Percentiles rank a stretch among this genome's conserved stretches.
Evolutionary conservation across 2,888 invertebrate species (phyloP).

Genomic region (Phyllotreta cruciferae): DNA sequence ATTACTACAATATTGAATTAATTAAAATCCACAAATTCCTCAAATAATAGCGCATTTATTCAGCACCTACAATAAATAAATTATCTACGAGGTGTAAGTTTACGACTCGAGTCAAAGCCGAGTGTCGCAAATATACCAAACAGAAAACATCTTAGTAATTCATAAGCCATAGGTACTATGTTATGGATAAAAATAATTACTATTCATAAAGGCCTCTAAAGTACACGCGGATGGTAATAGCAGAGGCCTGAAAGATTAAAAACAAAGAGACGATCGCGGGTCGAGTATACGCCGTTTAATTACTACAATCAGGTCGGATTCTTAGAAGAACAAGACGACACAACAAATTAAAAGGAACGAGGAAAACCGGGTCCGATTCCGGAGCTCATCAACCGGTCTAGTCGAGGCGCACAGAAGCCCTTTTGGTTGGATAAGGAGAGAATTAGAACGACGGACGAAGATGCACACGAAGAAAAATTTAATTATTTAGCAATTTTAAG

Average conservation of each 20-base stretch:
- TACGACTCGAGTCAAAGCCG: too few species aligned
- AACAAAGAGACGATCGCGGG: slow-evolving; percentile 21
- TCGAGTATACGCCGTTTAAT: slow-evolving; percentile 38
- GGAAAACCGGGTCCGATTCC: slow-evolving; percentile 25
- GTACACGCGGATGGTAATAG: too few species aligned
- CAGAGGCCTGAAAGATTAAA: not conserved
- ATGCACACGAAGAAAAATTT: slow-evolving; percentile 22
- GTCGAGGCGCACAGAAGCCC: slow-evolving; percentile 11
- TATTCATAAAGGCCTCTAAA: too few species aligned
- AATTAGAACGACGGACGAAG: not conserved
- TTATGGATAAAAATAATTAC: too few species aligned
- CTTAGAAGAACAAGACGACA: slow-evolving; percentile 39
- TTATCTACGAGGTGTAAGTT: too few species aligned
- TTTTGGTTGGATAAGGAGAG: slow-evolving; percentile 5
- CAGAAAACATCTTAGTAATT: too few species aligned
- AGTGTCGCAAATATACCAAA: too few species aligned
- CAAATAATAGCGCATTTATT: too few species aligned
- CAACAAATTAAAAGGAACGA: slow-evolving; percentile 39
- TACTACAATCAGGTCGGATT: slow-evolving; percentile 43
- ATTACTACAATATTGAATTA: too few species aligned
- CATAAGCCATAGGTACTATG: too few species aligned
- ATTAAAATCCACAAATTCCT: too few species aligned
- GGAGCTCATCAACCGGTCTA: slow-evolving; percentile 18
- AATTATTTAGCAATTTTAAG: slow-evolving; percentile 32
- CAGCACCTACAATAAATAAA: too few species aligned